Evolutionary conservation across 2,113 vertebrate genomes (phyloP), one percentile per base, ranked within the genome.

Genomic region (Brachionichthys hirsutus): DNA sequence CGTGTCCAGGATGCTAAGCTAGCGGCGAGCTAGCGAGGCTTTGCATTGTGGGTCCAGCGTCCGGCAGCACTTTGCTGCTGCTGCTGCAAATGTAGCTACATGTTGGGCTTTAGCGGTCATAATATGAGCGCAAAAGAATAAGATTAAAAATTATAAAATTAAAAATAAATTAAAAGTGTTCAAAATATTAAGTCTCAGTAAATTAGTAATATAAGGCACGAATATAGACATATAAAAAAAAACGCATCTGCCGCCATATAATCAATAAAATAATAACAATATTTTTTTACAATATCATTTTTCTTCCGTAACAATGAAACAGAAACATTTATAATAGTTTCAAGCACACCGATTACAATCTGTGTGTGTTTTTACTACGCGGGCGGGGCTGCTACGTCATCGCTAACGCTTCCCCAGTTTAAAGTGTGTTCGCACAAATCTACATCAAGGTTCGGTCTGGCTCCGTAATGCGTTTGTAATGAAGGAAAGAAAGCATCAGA

Each of bases 21-120:
- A 69, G 60, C 53, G 48, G 79, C 56, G 62, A 66, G 76, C 62
- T 78, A 87, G 80, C 77, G 41, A 61, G 41, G 85, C 86, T 64
- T 61, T 89, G 89, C 88, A 90, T 88, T 89, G 42, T 90, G 91
- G 87, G 87, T 83, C 84, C 17, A 2, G 19, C 17, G 18, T 15
- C 12, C 51, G 20, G 16, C 42, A 41, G 35, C 51, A 68, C 20
- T 41, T 20, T 16, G 43, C 65, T 22, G 38, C 24, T 30, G 24
- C 24, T 4, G 24, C 4, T n/a, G n/a, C n/a, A n/a, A n/a, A n/a
- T n/a, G n/a, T n/a, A n/a, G n/a, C n/a, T n/a, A n/a, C n/a, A n/a
- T n/a, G n/a, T n/a, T n/a, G n/a, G n/a, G n/a, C n/a, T n/a, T n/a
- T n/a, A n/a, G n/a, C n/a, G n/a, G n/a, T n/a, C n/a, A n/a, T n/a